These are phyloP conservation scores for Acropternis orthonyx DNA, from an alignment of 2,797 vertebrate genomes.

Conservation along the genomic window DNA sequence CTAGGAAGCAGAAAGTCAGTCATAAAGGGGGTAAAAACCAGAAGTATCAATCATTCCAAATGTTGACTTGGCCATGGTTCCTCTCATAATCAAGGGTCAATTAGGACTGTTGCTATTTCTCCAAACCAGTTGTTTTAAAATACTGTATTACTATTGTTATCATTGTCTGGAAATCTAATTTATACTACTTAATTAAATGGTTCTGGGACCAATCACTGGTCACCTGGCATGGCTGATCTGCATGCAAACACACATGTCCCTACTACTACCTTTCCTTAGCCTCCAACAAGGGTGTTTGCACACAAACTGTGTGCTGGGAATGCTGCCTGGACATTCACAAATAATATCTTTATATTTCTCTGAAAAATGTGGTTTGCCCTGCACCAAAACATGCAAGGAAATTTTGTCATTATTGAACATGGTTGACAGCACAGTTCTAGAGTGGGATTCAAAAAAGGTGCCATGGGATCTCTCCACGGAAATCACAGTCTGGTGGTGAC, in stretches of 20 bases:
- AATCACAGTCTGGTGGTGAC: neutral
- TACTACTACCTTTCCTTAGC: neutral
- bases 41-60: neutral
- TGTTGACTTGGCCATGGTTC: neutral
- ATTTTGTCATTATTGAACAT: neutral
- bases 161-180: neutral
- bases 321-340: neutral
- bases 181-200: neutral
- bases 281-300: accelerated
- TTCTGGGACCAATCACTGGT: neutral
- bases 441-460: neutral
- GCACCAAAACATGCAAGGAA: neutral
- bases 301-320: neutral
- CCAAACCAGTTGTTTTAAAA: neutral
- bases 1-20: neutral
- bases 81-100: neutral
- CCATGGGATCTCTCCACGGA: accelerated
- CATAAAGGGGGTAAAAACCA: neutral
- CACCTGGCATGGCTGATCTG: neutral
- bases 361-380: neutral
- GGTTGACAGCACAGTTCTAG: neutral
- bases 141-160: neutral
- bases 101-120: neutral
- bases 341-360: neutral
- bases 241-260: accelerated